Conservation (phyloP, 2,797 vertebrate species). For the Triplophysa bombifrons region DNA sequence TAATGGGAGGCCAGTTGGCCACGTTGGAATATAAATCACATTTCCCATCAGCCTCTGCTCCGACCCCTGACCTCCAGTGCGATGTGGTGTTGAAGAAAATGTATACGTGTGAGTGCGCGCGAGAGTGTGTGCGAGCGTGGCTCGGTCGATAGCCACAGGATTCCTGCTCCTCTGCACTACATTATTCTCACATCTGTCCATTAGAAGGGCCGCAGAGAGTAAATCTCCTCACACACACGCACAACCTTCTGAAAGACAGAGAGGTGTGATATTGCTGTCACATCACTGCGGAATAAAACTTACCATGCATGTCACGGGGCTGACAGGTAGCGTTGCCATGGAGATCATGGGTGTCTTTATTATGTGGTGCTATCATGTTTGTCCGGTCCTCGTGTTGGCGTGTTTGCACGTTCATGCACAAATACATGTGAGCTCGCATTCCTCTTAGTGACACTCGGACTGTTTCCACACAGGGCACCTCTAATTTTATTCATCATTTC, state of each 20-base stretch:
- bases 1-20: slow-evolving; percentile 52
- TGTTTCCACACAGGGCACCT: not conserved
- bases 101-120: slow-evolving; percentile 26
- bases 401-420: slow-evolving; percentile 17
- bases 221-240: slow-evolving; percentile 50
- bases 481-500: slow-evolving; percentile 8
- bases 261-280: slow-evolving; percentile 51
- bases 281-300: slow-evolving; percentile 57
- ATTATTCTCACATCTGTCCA: slow-evolving; percentile 64
- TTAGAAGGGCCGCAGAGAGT: slow-evolving; percentile 56
- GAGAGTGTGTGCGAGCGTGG: slow-evolving; percentile 23
- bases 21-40: slow-evolving; percentile 57
- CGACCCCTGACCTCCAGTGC: slow-evolving; percentile 51
- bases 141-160: slow-evolving; percentile 60
- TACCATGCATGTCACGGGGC: slow-evolving; percentile 60
- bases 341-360: slow-evolving; percentile 56
- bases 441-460: not conserved
- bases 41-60: slow-evolving; percentile 60
- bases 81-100: slow-evolving; percentile 54
- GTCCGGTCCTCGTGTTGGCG: slow-evolving; percentile 26
- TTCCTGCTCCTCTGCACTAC: slow-evolving; percentile 59
- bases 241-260: not conserved
- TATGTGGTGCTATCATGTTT: slow-evolving; percentile 52
- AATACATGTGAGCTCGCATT: slow-evolving; percentile 18
- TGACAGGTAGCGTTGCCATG: slow-evolving; percentile 63